Base-by-base conservation (phyloP, 2,888 invertebrate genomes). In the Cataglyphis cursor region DNA sequence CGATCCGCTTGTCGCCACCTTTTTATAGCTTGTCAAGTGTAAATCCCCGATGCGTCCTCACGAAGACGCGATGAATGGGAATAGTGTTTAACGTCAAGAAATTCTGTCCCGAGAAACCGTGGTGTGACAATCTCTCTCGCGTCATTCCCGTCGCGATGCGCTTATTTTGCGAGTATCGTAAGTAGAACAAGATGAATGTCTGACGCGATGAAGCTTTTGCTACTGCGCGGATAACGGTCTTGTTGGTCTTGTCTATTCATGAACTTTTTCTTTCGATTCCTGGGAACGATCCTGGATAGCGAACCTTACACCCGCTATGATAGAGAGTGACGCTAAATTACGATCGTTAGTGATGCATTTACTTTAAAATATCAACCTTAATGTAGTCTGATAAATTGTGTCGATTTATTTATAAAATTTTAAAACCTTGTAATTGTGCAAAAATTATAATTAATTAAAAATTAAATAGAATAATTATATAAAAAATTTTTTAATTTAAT, bases 81-180 rank as follows among this genome's bases (percentile, higher is more conserved):
- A 80, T 80, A 73, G 78, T 80, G 78, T 80, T 80, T 72, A 80
- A 80, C 74, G 74, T n/a, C 59, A 80, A 66, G 51, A 80, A 80
- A 80, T 44, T 72, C 44, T 44, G 73, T 61, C 35, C 3, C 73
- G 44, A 38, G 68, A 35, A 51, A 75, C 21, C 41, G 18, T 38
- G n/a, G 21, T 54, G 76, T 68, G 78, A 80, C 74, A 80, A 51
- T 51, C n/a, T 8, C 48, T 51, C 59, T 35, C 44, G 44, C 35
- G 35, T 80, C 78, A 80, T 80, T 73, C 73, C 18, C 59, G 57
- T 15, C 5, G 65, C 44, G 44, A 44, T 24, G 51, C 74, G 73
- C 35, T 80, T 73, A 80, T 80, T 59, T 59, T 61, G 24, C 59
- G 31, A 80, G 3, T 44, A 44, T 78, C 59, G 31, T 8, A 51